Evolutionary conservation across 2,113 vertebrate genomes (phyloP), one percentile per base, ranked within the genome.

Genomic region (Pluvialis apricaria): DNA sequence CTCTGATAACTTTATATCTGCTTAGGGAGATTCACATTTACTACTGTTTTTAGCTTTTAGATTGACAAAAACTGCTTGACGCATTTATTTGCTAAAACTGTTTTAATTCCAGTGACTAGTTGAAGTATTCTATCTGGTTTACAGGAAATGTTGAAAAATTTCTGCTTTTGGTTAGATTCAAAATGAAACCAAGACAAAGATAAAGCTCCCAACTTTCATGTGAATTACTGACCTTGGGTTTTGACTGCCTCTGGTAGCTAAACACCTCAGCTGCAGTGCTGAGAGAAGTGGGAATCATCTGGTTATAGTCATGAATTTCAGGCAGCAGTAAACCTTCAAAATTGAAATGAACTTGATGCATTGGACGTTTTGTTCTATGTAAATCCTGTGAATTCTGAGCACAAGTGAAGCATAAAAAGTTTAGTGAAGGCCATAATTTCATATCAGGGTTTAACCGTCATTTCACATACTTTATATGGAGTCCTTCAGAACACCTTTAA

Each of bases 401-500:
- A 54, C 2, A 25, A 90, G 18, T 51, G 73, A 92, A 95, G 32
- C 51, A 71, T 66, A 76, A 76, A 69, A 94, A 42, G 7, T 31
- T 94, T 82, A 91, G 52, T 52, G 26, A 57, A 78, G 28, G 32
- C 68, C n/a, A 24, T 86, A 82, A 91, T 82, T 95, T 93, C 62
- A 73, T 83, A 57, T 65, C 19, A 47, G 54, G n/a, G 7, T 92
- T 84, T 77, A 29, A 52, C 18, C 80, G 60, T 73, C 45, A 52
- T 79, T 83, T 72, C 64, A 60, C 19, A 38, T 15, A 10, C 4
- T 82, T 84, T 79, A 49, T 54, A 68, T 0, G 3, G 21, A 78
- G 78, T 90, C 66, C 26, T 91, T 96, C 82, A 90, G 60, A 95
- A 31, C 9, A 90, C 36, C 58, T 96, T 96, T 91, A 77, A 81